These are phyloP conservation scores for Abrostola tripartita DNA, from an alignment of 2,888 invertebrate species.

Conservation along the genomic window DNA sequence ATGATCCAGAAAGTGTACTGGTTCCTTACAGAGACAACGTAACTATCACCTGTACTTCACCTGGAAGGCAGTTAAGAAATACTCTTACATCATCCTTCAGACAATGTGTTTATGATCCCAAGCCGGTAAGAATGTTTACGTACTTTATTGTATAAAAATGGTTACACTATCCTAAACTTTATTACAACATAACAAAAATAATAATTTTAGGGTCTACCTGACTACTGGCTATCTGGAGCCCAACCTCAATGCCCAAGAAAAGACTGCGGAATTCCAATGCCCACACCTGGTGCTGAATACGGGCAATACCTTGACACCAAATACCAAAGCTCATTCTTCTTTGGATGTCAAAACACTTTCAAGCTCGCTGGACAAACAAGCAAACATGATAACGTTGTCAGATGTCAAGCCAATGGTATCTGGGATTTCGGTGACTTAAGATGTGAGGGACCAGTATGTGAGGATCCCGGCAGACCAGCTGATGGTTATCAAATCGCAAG, in stretches of 20 bases:
- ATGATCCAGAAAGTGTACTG: slow-evolving; percentile 94
- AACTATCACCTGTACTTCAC: slow-evolving; percentile 93
- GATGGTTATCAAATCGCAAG: slow-evolving; percentile 96
- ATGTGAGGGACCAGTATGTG: slow-evolving; percentile 99
- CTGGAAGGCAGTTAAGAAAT: slow-evolving; percentile 93
- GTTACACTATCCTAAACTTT: neutral
- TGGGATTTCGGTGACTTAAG: slow-evolving; percentile 99
- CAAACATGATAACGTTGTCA: slow-evolving; percentile 96
- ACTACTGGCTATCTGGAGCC: slow-evolving; percentile 96
- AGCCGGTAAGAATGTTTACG: slow-evolving; percentile 87
- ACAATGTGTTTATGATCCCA: slow-evolving; percentile 98
- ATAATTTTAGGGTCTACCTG: slow-evolving; percentile 91
- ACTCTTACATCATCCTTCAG: slow-evolving; percentile 95
- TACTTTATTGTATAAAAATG: slow-evolving; percentile 4
- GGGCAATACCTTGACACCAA: slow-evolving; percentile 95
- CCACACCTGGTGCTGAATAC: slow-evolving; percentile 97
- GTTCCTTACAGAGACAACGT: slow-evolving; percentile 97
- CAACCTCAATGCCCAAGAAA: slow-evolving; percentile 95
- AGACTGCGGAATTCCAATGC: slow-evolving; percentile 97
- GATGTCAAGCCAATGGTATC: slow-evolving; percentile 96
- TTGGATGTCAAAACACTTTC: slow-evolving; percentile 98
- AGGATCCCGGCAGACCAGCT: slow-evolving; percentile 97
- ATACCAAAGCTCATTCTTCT: slow-evolving; percentile 97
- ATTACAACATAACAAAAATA: neutral
- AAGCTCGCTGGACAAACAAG: slow-evolving; percentile 97